Evolutionary conservation across 2,113 vertebrate species (phyloP), one percentile per base, ranked within the genome.

Genomic region (Tragelaphus scriptus): DNA sequence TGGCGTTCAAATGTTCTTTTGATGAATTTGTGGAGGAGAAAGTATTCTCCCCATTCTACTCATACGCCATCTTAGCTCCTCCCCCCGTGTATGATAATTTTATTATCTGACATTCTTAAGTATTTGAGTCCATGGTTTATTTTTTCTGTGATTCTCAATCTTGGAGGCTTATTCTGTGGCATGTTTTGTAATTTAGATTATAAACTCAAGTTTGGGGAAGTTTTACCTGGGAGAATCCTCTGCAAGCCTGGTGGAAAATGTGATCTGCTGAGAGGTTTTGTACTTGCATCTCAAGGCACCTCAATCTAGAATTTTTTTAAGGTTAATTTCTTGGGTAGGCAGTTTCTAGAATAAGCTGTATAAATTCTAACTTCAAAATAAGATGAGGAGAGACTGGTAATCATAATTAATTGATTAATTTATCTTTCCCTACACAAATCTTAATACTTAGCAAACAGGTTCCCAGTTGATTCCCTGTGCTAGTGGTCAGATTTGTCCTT

Each of bases 181-280:
- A 14, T 94, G 30, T 79, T 90, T 88, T 85, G 5, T 93, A 65
- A 77, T 53, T 97, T 91, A 65, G 59, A 65, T 96, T 65, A 87
- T 61, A 59, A 68, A 81, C 32, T 96, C 26, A 17, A 63, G n/a
- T 95, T 56, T 94, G 30, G 40, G 94, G 10, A 79, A 85, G 14
- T 16, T 88, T 88, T 92, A 91, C 82, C 12, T 75, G 7, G 86
- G 40, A 92, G 53, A 82, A 63, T 96, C n/a, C 16, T 95, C 32
- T 96, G 86, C 9, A 63, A 53, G 5, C 13, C 51, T 97, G 58
- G 25, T 88, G 94, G 85, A 94, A 51, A 93, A 87, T 84, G 36
- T 93, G n/a, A 81, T 36, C 19, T 17, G 75, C 25, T 26, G 79
- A 63, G 55, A 94, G 25, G 30, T 58, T 75, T 90, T 93, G 25